Conservation (phyloP, 2,888 invertebrate genomes). For the Leptura quadrifasciata region DNA sequence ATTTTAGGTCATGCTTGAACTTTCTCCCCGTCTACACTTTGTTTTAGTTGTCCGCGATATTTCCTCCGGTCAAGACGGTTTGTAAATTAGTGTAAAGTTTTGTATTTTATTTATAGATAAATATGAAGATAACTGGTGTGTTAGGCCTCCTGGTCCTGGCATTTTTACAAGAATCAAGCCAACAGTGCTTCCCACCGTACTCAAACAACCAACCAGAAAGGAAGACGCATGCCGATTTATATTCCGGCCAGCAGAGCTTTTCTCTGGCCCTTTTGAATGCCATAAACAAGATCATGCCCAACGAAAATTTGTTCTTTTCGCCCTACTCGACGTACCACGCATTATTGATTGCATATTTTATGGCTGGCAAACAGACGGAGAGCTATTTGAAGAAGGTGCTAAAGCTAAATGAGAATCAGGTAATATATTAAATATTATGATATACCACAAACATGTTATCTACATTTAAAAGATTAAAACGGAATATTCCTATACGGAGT, state of each 20-base stretch:
- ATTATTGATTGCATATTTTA: slow-evolving; percentile 86
- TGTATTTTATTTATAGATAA: slow-evolving; percentile 55
- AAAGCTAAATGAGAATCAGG: slow-evolving; percentile 77
- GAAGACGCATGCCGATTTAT: slow-evolving; percentile 72
- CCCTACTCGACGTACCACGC: slow-evolving; percentile 91
- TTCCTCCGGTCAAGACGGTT: slow-evolving; percentile 25
- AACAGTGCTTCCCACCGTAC: slow-evolving; percentile 75
- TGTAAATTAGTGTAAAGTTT: slow-evolving; percentile 23
- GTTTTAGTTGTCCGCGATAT: slow-evolving; percentile 45
- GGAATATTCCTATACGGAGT: not conserved
- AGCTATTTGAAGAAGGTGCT: slow-evolving; percentile 79
- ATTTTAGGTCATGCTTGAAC: slow-evolving; percentile 65
- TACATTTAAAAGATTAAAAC: not conserved
- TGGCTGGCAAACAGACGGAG: slow-evolving; percentile 84
- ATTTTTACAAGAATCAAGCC: slow-evolving; percentile 53
- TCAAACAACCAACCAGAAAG: slow-evolving; percentile 67
- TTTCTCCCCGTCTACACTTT: slow-evolving; percentile 59
- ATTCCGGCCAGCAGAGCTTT: slow-evolving; percentile 80
- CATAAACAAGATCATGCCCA: slow-evolving; percentile 79
- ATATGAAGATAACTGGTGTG: slow-evolving; percentile 73
- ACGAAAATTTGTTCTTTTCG: slow-evolving; percentile 90
- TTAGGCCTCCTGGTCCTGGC: slow-evolving; percentile 59
- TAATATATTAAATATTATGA: slow-evolving; percentile 59
- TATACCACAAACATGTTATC: not conserved
- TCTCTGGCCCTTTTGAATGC: slow-evolving; percentile 82